These are phyloP conservation scores for Pediacus dermestoides DNA, from an alignment of 2,888 invertebrate genomes.

Conservation along the genomic window DNA sequence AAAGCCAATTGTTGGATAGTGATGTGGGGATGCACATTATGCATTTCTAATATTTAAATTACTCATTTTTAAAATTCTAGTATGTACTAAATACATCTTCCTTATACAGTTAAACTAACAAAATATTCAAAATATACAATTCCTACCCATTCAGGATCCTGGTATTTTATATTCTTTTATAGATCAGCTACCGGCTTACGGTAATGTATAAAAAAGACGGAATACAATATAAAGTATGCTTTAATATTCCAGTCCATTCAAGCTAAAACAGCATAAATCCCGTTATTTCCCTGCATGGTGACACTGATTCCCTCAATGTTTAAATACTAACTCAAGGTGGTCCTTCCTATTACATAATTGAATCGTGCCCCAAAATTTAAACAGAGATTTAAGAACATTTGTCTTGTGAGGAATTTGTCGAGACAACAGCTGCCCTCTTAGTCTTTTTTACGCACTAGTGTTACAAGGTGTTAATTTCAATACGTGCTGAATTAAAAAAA, in stretches of 20 bases:
- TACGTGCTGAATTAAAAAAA: too few species aligned
- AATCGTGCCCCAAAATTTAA: conserved; percentile 22
- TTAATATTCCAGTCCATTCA: conserved; percentile 9
- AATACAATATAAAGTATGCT: neutral
- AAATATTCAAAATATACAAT: too few species aligned
- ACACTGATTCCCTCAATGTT: conserved; percentile 29
- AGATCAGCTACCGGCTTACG: too few species aligned
- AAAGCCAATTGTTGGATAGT: too few species aligned
- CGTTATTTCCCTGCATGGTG: conserved; percentile 21
- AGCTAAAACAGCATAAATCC: conserved; percentile 26
- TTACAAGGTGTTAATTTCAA: neutral
- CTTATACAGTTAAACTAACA: too few species aligned
- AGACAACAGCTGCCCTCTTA: neutral
- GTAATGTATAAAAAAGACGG: neutral
- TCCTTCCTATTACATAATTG: conserved; percentile 16
- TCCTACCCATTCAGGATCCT: too few species aligned
- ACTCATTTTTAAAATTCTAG: too few species aligned
- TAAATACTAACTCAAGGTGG: conserved; percentile 27
- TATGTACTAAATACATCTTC: too few species aligned
- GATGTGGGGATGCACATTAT: too few species aligned
- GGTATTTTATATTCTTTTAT: too few species aligned
- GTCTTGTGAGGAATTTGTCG: too few species aligned
- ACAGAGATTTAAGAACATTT: conserved; percentile 20
- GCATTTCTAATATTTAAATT: too few species aligned
- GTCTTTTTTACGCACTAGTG: neutral